Base-by-base conservation (phyloP, 2,797 vertebrate species). In the Telmatherina bonti region DNA sequence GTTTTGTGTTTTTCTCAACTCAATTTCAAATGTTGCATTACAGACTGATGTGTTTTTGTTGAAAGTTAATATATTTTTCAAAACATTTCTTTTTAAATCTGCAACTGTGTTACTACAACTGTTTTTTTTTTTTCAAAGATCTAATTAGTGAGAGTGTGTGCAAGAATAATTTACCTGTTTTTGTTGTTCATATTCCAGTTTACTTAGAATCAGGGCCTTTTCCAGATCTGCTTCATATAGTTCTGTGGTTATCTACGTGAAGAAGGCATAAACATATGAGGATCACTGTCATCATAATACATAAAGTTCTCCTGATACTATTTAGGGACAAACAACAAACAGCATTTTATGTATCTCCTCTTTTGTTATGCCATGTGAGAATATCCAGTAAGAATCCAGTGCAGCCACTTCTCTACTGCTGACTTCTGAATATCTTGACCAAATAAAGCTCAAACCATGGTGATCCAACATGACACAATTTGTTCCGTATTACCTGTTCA, bases 211-310 rank as follows among this genome's bases (percentile, higher is more conserved):
- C 79, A 98, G 89, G 27, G 97, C 97, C 82, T 98, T 97, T 90
- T 99, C 96, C 90, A 99, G 93, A 88, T 99, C 97, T 20, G 96
- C 97, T 91, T 98, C 96, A 86, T 96, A 99, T 80, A 99, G 92
- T 85, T 99, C 96, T 85, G 94, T 94, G 72, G 97, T 97, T 79
- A 99, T 91, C 97, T 99, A 78, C 69, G 82, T 72, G 53, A 62
- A 55, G 61, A 45, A 70, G 60, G 43, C 57, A 31, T 45, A 33
- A 33, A 68, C 7, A 31, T 24, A 64, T 11, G 29, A 52, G 36
- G 2, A 55, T 35, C 12, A 38, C 33, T 8, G 45, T 7, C 6
- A 55, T 35, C 12, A 38, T 36, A 7, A 53, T 7, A n/a, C 6
- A 30, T 6, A 22, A 56, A 27, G 51, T 1, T 31, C 9, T 31